Evolutionary conservation across 2,888 invertebrate genomes (phyloP).

Genomic region (Heliconius sara): DNA sequence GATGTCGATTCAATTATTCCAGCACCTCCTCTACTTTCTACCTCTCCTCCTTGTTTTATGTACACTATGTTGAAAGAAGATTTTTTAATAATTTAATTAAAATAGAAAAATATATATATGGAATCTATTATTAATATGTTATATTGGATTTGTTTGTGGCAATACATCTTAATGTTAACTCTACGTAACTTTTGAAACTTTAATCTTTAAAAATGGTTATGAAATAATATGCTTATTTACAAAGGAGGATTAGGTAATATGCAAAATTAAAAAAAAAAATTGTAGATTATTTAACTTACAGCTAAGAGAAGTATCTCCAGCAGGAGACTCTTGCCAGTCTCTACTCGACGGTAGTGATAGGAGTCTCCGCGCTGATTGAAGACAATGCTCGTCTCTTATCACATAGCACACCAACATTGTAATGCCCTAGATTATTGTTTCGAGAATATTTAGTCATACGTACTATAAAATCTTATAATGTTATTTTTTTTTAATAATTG

Average conservation of each 20-base stretch:
- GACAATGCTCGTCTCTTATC: slow-evolving; percentile 82
- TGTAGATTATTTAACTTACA: slow-evolving; percentile 73
- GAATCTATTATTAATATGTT: too few species aligned
- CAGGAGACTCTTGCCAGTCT: slow-evolving; percentile 81
- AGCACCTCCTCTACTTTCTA: slow-evolving; percentile 85
- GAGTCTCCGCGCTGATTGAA: slow-evolving; percentile 70
- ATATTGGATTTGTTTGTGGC: background rate
- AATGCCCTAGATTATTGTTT: slow-evolving; percentile 74
- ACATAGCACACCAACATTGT: slow-evolving; percentile 85
- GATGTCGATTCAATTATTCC: slow-evolving; percentile 65
- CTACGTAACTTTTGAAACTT: background rate
- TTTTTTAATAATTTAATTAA: background rate
- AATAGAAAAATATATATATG: background rate
- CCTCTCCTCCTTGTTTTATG: slow-evolving; percentile 86
- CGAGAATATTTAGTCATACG: background rate
- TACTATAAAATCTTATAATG: background rate
- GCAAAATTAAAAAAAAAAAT: background rate
- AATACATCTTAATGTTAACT: background rate
- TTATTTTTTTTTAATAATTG: too few species aligned
- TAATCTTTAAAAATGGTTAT: background rate
- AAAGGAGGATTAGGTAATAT: too few species aligned
- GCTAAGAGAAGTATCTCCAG: slow-evolving; percentile 85
- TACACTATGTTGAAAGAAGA: slow-evolving; percentile 59
- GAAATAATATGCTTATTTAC: background rate
- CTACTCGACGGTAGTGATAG: slow-evolving; percentile 66